phyloP scores from a whole-genome alignment of 2,113 vertebrate genomes.

The Chauna torquata region DNA sequence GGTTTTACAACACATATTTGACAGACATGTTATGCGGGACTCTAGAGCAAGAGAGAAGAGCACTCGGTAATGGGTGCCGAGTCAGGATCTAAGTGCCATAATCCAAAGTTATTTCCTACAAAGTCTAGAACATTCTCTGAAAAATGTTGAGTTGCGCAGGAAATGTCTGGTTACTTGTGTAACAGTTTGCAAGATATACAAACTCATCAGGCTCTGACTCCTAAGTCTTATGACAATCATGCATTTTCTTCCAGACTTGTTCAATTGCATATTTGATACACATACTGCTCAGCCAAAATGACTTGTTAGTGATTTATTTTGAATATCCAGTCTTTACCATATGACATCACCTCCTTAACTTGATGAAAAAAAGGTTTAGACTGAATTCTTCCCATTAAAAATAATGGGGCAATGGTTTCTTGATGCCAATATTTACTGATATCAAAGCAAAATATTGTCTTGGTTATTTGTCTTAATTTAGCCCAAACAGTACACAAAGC shows the following conservation, averaged over 20 bases:
- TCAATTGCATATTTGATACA: conserved; percentile 63
- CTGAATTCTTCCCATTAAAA: conserved; percentile 62
- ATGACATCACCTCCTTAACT: conserved; percentile 69
- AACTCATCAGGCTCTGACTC: conserved; percentile 47
- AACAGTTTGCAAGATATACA: conserved; percentile 49
- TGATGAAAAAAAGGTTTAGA: conserved; percentile 68
- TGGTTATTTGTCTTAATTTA: conserved; percentile 67
- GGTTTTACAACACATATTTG: background rate
- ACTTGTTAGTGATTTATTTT: conserved; percentile 68
- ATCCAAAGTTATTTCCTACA: background rate
- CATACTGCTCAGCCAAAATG: conserved; percentile 42
- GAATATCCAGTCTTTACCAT: conserved; percentile 55
- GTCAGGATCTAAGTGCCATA: background rate
- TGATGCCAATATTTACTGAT: conserved; percentile 66
- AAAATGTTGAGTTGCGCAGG: conserved; percentile 34
- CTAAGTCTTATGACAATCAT: conserved; percentile 54
- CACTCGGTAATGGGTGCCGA: background rate
- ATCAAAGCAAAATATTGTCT: conserved; percentile 65
- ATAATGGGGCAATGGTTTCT: conserved; percentile 60
- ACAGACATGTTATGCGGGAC: background rate
- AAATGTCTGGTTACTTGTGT: conserved; percentile 65
- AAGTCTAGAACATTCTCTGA: conserved; percentile 10
- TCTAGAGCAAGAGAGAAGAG: background rate
- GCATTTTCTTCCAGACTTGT: conserved; percentile 58
- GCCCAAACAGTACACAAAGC: conserved; percentile 61